Evolutionary conservation across 2,888 invertebrate genomes (phyloP).

Genomic region (Drosophila nigritarsus): DNA sequence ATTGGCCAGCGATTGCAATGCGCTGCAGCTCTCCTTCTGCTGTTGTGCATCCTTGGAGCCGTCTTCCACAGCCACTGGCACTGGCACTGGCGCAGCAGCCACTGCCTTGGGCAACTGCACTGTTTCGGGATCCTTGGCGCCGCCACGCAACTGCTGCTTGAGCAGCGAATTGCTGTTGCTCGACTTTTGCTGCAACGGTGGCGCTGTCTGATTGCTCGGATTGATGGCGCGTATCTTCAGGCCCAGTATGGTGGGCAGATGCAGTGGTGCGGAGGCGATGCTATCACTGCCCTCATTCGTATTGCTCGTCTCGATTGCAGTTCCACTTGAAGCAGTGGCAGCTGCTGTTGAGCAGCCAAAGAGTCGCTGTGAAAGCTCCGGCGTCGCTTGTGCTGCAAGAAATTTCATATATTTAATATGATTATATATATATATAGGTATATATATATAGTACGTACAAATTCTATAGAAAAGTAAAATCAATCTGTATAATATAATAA

Average conservation of each 20-base stretch:
- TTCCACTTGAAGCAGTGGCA: conserved; percentile 8
- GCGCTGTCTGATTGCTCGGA: conserved; percentile 38
- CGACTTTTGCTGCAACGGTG: conserved; percentile 30
- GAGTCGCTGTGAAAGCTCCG: conserved; percentile 83
- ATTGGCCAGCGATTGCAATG: conserved; percentile 79
- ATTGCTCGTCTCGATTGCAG: not conserved
- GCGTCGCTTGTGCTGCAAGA: conserved; percentile 70
- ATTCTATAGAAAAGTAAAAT: no score
- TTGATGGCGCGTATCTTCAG: conserved; percentile 79
- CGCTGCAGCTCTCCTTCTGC: conserved; percentile 63
- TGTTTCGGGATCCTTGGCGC: conserved; percentile 73
- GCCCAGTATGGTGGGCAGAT: conserved; percentile 82
- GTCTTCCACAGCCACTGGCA: conserved; percentile 39
- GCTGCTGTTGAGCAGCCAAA: conserved; percentile 69
- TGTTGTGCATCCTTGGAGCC: conserved; percentile 24
- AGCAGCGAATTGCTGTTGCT: conserved; percentile 76
- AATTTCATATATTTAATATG: not conserved
- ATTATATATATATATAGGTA: not conserved
- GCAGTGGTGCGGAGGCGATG: conserved; percentile 50
- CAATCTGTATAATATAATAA: not conserved
- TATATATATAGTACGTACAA: no score
- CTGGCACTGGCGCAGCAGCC: conserved; percentile 10
- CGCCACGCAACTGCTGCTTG: conserved; percentile 82
- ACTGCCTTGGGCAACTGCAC: conserved; percentile 13
- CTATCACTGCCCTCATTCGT: conserved; percentile 42